Percentiles rank a stretch among this genome's conserved stretches.
Evolutionary conservation across 2,797 vertebrate species (phyloP).

Genomic region (Poecilia picta): DNA sequence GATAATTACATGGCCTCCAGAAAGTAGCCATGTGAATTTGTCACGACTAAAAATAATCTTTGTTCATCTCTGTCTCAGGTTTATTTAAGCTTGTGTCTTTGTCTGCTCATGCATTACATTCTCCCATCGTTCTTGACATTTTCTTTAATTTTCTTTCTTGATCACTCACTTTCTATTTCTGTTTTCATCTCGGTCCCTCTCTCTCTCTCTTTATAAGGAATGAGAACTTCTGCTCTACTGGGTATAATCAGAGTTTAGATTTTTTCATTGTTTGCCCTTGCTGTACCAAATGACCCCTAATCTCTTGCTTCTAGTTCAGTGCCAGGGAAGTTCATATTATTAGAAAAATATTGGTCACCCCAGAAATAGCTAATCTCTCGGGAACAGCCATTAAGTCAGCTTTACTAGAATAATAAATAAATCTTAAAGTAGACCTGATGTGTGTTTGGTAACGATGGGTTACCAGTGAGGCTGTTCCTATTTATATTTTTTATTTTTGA

Average conservation of each 20-base stretch:
- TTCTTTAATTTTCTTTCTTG: constrained; percentile 16
- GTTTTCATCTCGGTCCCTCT: background rate
- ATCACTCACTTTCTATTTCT: constrained; percentile 6
- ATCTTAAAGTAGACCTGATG: background rate
- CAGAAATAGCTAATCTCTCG: constrained; percentile 35
- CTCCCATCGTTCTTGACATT: constrained; percentile 23
- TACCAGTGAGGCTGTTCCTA: background rate
- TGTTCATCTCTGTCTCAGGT: constrained; percentile 15
- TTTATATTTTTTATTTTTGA: background rate
- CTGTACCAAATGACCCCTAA: constrained; percentile 63
- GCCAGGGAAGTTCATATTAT: constrained; percentile 47
- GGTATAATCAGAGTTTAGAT: constrained; percentile 59
- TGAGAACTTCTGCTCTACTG: constrained; percentile 49
- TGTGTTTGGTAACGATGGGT: background rate
- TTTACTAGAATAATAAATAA: constrained; percentile 20
- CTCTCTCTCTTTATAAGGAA: constrained; percentile 69
- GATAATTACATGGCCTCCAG: constrained; percentile 9
- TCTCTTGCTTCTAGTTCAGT: constrained; percentile 57
- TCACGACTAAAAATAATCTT: constrained; percentile 36
- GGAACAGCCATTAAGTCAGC: constrained; percentile 9
- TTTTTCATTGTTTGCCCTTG: constrained; percentile 55
- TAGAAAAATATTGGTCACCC: constrained; percentile 33
- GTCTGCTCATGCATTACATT: constrained; percentile 15
- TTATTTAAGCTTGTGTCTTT: constrained; percentile 29
- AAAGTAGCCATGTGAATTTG: constrained; percentile 23